phyloP scores from a whole-genome alignment of 1,140 invertebrate species.

The Danaus plexippus region DNA sequence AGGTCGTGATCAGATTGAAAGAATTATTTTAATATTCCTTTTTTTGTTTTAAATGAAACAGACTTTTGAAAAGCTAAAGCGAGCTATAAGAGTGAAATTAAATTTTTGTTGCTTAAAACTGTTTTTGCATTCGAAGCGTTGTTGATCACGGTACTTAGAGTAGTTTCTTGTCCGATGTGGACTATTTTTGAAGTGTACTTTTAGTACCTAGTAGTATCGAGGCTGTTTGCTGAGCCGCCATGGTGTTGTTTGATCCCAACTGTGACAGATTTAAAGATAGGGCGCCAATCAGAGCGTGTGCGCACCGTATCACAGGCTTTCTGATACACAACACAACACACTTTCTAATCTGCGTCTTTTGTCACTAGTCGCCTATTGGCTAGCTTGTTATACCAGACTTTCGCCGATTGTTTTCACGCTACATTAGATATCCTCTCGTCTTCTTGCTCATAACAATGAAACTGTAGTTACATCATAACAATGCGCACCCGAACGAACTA shows the following conservation, averaged over 20 bases:
- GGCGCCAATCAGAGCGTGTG: conserved; percentile 64
- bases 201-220: conserved; percentile 22
- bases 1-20: no score
- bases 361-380: conserved; percentile 64
- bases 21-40: no score
- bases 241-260: conserved; percentile 25
- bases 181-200: conserved; percentile 16
- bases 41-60: no score
- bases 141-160: conserved; percentile 13
- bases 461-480: conserved; percentile 43
- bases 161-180: conserved; percentile 17
- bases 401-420: conserved; percentile 70
- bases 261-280: conserved; percentile 67
- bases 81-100: no score
- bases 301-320: conserved; percentile 53
- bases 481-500: conserved; percentile 21
- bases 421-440: conserved; percentile 57
- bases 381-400: conserved; percentile 62
- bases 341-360: conserved; percentile 69
- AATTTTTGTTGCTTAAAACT: conserved; percentile 3
- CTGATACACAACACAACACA: conserved; percentile 64
- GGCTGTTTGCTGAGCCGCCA: conserved; percentile 17
- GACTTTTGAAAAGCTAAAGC: no score
- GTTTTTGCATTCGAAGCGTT: conserved; percentile 6
- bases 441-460: conserved; percentile 38